Evolutionary conservation across 2,797 vertebrate species (phyloP), one percentile per base, ranked within the genome.

Genomic region (Muraenolepis orangiensis): DNA sequence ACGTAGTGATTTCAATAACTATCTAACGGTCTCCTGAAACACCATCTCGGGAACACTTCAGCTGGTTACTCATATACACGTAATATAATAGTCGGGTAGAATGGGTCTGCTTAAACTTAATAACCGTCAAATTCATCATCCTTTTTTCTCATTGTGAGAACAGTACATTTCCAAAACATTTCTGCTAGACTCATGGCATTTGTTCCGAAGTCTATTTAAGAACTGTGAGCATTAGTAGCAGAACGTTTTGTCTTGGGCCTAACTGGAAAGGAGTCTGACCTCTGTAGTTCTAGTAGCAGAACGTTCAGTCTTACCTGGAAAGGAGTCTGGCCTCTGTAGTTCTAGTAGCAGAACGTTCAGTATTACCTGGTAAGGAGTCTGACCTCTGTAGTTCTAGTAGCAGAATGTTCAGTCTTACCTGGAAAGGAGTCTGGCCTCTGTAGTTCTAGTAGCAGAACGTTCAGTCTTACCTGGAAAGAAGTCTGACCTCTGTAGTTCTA

Each of bases 381-480:
- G 95, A 83, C 94, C 95, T 84, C 95, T 93, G 85, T 93, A 93
- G 81, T 96, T 96, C 87, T 96, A n/a, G n/a, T n/a, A n/a, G n/a
- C n/a, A n/a, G n/a, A n/a, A n/a, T n/a, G n/a, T n/a, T n/a, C n/a
- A n/a, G n/a, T n/a, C n/a, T n/a, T n/a, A 96, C 95, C 95, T 96
- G 95, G 77, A 96, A 96, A 0, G 95, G 93, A 6, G 95, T 94
- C 81, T 96, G 95, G 83, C 94, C 95, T 84, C 95, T 93, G 85
- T 93, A 93, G 81, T 96, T 96, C 87, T 96, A n/a, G n/a, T n/a
- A n/a, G n/a, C n/a, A n/a, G n/a, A n/a, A n/a, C n/a, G n/a, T n/a
- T n/a, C n/a, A n/a, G n/a, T n/a, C n/a, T n/a, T n/a, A 96, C 95
- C 95, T 96, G 95, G 77, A 96, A 96, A 0, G 95, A 93, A 6